These are phyloP conservation scores for Cnemophilus loriae DNA, from an alignment of 2,113 vertebrate genomes.

Conservation along the genomic window DNA sequence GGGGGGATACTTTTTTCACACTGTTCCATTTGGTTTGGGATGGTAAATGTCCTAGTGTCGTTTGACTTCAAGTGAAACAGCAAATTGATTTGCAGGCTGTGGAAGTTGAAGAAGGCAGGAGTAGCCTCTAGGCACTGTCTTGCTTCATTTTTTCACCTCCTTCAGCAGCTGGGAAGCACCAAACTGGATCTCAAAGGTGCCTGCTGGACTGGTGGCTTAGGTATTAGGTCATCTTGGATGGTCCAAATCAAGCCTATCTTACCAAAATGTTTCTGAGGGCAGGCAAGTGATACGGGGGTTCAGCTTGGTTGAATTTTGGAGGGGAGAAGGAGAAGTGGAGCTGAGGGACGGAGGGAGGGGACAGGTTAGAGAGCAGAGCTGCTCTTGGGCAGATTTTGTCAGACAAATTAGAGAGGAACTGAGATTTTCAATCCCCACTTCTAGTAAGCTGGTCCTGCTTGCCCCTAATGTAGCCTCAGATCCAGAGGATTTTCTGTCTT, in stretches of 20 bases:
- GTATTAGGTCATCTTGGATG: neutral
- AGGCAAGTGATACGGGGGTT: neutral
- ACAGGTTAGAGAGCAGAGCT: neutral
- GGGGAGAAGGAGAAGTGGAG: neutral
- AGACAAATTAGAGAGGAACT: neutral
- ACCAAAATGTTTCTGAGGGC: neutral
- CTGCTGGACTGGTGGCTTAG: neutral
- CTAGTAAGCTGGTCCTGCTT: neutral
- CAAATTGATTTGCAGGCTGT: neutral
- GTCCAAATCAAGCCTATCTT: neutral
- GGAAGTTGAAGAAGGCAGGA: neutral
- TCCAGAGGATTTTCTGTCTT: neutral
- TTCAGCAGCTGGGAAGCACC: neutral
- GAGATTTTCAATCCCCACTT: neutral
- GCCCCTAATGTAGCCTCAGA: rapidly evolving
- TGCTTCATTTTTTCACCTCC: neutral
- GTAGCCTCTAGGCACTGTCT: neutral
- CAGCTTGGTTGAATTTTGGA: neutral
- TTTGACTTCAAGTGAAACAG: neutral
- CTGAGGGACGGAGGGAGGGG: neutral
- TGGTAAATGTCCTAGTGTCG: neutral
- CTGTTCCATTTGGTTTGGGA: neutral
- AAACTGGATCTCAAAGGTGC: neutral
- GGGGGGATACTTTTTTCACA: neutral
- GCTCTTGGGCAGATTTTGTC: neutral